Evolutionary conservation across 2,797 vertebrate species (phyloP).

Genomic region (Hydrophis major): DNA sequence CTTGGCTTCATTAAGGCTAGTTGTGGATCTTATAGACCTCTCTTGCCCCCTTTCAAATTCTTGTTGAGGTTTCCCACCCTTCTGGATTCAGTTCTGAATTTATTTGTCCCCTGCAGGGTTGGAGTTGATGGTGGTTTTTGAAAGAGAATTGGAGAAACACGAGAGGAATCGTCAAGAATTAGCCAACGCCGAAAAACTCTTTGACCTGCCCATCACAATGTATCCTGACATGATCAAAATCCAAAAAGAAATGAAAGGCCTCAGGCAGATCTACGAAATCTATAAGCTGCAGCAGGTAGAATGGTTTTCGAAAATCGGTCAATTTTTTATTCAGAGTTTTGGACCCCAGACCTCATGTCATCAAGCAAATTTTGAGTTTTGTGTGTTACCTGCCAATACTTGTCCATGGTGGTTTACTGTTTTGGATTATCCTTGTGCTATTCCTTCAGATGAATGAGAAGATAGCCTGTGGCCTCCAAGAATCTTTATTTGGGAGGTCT

Average conservation of each 20-base stretch:
- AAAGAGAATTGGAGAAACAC: constrained; percentile 78
- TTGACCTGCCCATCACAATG: constrained; percentile 80
- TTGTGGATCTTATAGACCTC: too few relatives aligned
- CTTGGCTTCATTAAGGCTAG: not conserved
- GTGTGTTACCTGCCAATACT: not conserved
- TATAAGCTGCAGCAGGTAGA: constrained; percentile 81
- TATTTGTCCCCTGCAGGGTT: constrained; percentile 71
- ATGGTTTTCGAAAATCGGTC: constrained; percentile 5
- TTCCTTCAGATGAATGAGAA: not conserved
- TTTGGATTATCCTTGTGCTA: not conserved
- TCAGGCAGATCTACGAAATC: constrained; percentile 84
- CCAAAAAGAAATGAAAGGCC: constrained; percentile 83
- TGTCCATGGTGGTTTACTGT: not conserved
- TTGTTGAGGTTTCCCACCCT: not conserved
- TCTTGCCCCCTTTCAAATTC: not conserved
- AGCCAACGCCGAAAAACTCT: constrained; percentile 85
- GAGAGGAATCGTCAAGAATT: constrained; percentile 78
- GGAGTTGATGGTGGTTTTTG: constrained; percentile 75
- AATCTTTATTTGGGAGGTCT: not conserved
- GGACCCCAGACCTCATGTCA: not conserved
- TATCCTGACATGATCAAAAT: constrained; percentile 81
- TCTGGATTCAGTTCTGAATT: constrained; percentile 6
- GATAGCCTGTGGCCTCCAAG: not conserved
- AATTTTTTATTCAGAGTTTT: not conserved
- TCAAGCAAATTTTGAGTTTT: not conserved